Evolutionary conservation across 2,888 invertebrate species (phyloP).

Genomic region (Drosophila neotestacea): DNA sequence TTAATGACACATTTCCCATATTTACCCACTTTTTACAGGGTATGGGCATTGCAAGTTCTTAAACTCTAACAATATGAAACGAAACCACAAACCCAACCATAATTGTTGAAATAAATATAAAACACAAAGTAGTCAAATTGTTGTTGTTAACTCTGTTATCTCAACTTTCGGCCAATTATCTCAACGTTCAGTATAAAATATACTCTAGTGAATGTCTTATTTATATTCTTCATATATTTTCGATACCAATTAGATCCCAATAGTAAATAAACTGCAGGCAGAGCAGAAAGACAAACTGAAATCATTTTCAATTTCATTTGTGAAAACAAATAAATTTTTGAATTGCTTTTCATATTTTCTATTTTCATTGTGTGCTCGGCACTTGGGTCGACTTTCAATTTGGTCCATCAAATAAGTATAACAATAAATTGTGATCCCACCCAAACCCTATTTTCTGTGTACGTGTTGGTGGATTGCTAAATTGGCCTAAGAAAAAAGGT

Average conservation of each 20-base stretch:
- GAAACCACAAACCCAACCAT: neutral
- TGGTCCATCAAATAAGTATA: conserved; percentile 48
- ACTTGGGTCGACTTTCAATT: conserved; percentile 59
- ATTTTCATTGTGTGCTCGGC: conserved; percentile 30
- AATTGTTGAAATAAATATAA: neutral
- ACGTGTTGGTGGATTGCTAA: conserved; percentile 11
- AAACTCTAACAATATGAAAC: too few species aligned
- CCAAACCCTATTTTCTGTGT: conserved; percentile 2
- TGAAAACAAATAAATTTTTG: conserved; percentile 62
- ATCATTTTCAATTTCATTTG: conserved; percentile 66
- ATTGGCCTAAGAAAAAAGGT: conserved; percentile 37
- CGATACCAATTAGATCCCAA: conserved; percentile 1
- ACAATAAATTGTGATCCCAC: conserved; percentile 50
- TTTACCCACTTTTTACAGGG: too few species aligned
- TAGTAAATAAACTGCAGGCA: conserved; percentile 11
- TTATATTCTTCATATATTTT: neutral
- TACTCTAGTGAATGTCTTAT: neutral
- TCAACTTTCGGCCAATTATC: neutral
- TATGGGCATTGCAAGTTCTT: too few species aligned
- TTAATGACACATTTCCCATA: too few species aligned
- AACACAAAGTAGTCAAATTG: neutral
- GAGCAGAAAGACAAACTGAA: conserved; percentile 22
- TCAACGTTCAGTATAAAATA: neutral
- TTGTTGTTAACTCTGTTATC: neutral
- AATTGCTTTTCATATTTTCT: conserved; percentile 63